Percentiles rank a stretch among this genome's conserved stretches.
Conservation (phyloP, 2,113 vertebrate species). For the Muscicapa adusta region DNA sequence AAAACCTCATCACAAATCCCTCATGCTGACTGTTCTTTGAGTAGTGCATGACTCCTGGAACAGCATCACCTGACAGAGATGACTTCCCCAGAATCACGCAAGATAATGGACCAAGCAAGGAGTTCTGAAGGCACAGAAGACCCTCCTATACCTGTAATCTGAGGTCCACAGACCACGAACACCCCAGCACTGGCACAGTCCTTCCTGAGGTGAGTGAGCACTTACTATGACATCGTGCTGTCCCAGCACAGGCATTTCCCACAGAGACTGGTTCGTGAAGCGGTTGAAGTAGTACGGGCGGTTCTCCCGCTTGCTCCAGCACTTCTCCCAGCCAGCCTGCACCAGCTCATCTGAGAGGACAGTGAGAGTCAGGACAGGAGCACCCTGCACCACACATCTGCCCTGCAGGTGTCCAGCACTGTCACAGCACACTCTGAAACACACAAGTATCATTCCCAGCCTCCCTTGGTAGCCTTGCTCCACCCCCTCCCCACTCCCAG, state of each 20-base stretch:
- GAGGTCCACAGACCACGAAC: not conserved
- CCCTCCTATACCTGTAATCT: not conserved
- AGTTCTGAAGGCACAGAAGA: not conserved
- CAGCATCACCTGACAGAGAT: not conserved
- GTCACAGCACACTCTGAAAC: not conserved
- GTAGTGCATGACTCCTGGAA: too few species aligned
- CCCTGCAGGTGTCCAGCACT: not conserved
- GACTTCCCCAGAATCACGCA: not conserved
- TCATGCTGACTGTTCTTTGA: not conserved
- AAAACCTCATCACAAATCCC: not conserved
- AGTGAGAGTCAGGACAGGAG: not conserved
- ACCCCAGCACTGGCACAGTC: not conserved
- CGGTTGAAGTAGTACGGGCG: slow-evolving; percentile 96
- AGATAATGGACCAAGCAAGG: fast-evolving
- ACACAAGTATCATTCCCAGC: fast-evolving
- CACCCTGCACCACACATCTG: not conserved
- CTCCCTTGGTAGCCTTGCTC: fast-evolving
- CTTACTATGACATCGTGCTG: slow-evolving; percentile 98
- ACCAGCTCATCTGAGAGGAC: slow-evolving; percentile 87
- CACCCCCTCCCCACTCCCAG: not conserved
- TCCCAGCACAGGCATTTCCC: slow-evolving; percentile 95
- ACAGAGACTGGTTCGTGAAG: slow-evolving; percentile 98
- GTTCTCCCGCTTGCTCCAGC: slow-evolving; percentile 96
- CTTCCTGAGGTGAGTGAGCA: not conserved
- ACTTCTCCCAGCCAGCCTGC: slow-evolving; percentile 97